Evolutionary conservation across 2,888 invertebrate genomes (phyloP).

Genomic region (Caenorhabditis macrosperma): DNA sequence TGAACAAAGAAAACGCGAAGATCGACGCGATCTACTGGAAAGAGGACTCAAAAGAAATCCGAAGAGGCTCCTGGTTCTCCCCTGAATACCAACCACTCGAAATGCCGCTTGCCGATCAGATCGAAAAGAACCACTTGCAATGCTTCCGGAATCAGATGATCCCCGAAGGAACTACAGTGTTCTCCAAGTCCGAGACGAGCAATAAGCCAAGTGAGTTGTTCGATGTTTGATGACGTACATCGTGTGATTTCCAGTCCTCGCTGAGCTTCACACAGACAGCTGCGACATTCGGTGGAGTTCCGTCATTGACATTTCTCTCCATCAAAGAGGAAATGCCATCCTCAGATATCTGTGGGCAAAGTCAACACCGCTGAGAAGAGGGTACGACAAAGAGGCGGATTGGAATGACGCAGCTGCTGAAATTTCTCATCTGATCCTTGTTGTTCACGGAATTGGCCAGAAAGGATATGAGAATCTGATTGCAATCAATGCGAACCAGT

Average conservation of each 20-base stretch:
- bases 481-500: constrained; percentile 78
- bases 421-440: constrained; percentile 86
- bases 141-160: constrained; percentile 82
- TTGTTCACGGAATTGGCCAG: constrained; percentile 87
- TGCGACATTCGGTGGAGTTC: constrained; percentile 85
- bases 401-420: constrained; percentile 65
- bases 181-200: constrained; percentile 77
- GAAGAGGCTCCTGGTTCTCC: constrained; percentile 85
- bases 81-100: constrained; percentile 84
- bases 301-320: constrained; percentile 77
- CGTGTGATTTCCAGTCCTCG: constrained; percentile 83
- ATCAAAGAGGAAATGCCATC: constrained; percentile 66
- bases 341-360: constrained; percentile 67
- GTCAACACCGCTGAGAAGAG: constrained; percentile 64
- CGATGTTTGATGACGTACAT: background rate
- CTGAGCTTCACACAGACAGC: constrained; percentile 83
- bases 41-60: constrained; percentile 84
- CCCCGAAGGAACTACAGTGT: constrained; percentile 75
- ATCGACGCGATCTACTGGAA: constrained; percentile 78
- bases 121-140: constrained; percentile 84
- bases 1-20: constrained; percentile 57
- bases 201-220: constrained; percentile 77
- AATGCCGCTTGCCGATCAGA: constrained; percentile 83
- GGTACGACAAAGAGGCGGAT: constrained; percentile 68
- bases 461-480: constrained; percentile 80